Conservation (phyloP, 2,797 vertebrate genomes). For the Thamnophis elegans region DNA sequence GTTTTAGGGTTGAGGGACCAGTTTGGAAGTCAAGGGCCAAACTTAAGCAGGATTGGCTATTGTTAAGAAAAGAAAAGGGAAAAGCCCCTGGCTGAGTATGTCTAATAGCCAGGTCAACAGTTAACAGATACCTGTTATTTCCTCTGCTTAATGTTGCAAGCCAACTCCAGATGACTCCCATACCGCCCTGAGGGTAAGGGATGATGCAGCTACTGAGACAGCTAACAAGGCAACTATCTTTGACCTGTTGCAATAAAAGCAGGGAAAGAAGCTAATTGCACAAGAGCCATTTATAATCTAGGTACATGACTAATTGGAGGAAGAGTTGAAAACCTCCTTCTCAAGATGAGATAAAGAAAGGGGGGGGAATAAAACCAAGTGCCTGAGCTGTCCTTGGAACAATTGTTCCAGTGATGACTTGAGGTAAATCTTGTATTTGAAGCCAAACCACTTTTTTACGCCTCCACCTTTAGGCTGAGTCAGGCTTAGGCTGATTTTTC, state of each 20-base stretch:
- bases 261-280: not conserved
- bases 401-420: slow-evolving; percentile 8
- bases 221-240: not conserved
- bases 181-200: not conserved
- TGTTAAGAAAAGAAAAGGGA: not conserved
- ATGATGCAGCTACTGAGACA: not conserved
- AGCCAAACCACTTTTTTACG: not conserved
- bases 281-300: slow-evolving; percentile 9
- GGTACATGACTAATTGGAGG: not conserved
- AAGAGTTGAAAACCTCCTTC: not conserved
- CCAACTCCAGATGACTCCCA: not conserved
- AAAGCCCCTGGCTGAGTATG: not conserved
- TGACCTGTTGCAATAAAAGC: not conserved
- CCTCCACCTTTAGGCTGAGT: not conserved
- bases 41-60: not conserved
- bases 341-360: not conserved
- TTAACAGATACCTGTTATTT: not conserved
- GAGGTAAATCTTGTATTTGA: not conserved
- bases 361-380: not conserved
- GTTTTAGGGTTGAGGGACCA: not conserved
- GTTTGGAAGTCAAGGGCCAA: not conserved
- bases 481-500: not conserved
- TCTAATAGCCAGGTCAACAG: not conserved
- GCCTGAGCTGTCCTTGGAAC: too few relatives aligned
- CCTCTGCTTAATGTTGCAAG: not conserved